Percentiles rank a stretch among this genome's conserved stretches.
Evolutionary conservation across 2,113 vertebrate genomes (phyloP).

Genomic region (Pteropus alecto): DNA sequence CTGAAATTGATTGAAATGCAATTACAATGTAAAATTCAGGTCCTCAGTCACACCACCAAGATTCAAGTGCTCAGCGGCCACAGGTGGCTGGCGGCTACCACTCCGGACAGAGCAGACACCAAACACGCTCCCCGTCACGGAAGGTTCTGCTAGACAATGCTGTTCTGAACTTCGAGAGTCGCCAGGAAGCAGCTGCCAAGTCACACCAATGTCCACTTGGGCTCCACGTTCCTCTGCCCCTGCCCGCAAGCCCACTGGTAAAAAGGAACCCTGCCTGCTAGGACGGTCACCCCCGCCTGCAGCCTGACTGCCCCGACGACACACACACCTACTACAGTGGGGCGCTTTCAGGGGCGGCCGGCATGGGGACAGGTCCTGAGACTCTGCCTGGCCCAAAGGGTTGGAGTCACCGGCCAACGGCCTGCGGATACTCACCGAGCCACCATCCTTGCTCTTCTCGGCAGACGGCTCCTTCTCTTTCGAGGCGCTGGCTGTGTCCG

Average conservation of each 20-base stretch:
- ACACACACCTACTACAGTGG: neutral
- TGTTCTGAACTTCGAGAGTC: neutral
- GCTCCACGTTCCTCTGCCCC: neutral
- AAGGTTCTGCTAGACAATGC: rapidly evolving
- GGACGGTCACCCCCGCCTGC: neutral
- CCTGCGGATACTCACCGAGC: slow-evolving; percentile 83
- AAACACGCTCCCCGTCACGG: neutral
- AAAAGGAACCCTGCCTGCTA: neutral
- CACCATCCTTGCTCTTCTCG: slow-evolving; percentile 92
- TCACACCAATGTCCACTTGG: rapidly evolving
- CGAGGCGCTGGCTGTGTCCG: slow-evolving; percentile 83
- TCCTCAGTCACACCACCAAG: neutral
- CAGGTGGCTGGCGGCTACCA: neutral
- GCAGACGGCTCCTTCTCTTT: slow-evolving; percentile 89
- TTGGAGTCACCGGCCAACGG: neutral
- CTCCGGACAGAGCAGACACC: rapidly evolving
- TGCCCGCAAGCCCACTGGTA: rapidly evolving
- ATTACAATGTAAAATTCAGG: neutral
- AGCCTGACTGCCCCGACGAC: neutral
- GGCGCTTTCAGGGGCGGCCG: rapidly evolving
- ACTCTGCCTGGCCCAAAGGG: neutral
- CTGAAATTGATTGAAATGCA: neutral
- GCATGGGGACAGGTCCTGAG: neutral
- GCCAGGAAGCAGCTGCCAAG: neutral
- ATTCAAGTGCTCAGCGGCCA: neutral